Conservation (phyloP, 2,797 vertebrate species). For the Enteromius viviparus region DNA sequence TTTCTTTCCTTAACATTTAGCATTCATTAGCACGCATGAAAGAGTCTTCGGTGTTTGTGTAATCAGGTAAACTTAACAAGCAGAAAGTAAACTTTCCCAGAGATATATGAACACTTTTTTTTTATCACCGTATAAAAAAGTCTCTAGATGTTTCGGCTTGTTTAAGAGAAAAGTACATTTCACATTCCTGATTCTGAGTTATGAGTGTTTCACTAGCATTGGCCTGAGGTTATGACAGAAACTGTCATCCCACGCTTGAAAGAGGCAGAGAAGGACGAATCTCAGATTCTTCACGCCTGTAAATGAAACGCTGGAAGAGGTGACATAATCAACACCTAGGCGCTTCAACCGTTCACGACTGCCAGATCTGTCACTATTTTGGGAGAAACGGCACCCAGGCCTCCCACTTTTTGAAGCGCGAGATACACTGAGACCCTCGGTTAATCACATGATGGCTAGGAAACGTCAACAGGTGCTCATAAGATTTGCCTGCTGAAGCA, state of each 20-base stretch:
- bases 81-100: slow-evolving; percentile 7
- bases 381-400: background rate
- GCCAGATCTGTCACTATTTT: slow-evolving; percentile 28
- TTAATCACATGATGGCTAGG: slow-evolving; percentile 27
- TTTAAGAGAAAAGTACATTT: slow-evolving; percentile 6
- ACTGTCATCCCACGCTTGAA: slow-evolving; percentile 31
- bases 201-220: background rate
- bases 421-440: background rate
- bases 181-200: background rate
- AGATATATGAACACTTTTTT: background rate
- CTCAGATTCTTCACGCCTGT: slow-evolving; percentile 68
- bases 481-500: slow-evolving; percentile 4
- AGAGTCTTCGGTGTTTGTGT: background rate
- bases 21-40: background rate
- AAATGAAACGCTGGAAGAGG: slow-evolving; percentile 75
- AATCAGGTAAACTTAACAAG: background rate
- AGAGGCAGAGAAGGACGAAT: slow-evolving; percentile 49
- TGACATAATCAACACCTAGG: slow-evolving; percentile 74
- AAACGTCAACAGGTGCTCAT: slow-evolving; percentile 10
- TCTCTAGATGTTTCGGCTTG: background rate
- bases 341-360: background rate
- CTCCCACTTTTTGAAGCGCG: slow-evolving; percentile 11
- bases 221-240: slow-evolving; percentile 24
- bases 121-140: background rate
- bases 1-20: slow-evolving; percentile 14